Percentiles rank a stretch among this genome's conserved stretches.
phyloP scores from a whole-genome alignment of 2,888 invertebrate species.

The Phlogophora meticulosa region DNA sequence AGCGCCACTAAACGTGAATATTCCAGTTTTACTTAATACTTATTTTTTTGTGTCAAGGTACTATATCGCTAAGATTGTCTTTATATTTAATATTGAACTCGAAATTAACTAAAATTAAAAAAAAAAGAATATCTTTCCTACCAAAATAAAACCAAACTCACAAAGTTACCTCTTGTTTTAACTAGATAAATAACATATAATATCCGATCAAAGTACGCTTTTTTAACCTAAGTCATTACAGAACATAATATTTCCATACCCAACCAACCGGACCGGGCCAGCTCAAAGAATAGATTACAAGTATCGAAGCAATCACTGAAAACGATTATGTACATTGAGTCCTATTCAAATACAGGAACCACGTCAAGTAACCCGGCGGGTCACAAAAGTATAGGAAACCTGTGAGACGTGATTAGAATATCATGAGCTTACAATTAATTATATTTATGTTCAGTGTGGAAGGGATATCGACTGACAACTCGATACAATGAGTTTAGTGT shows the following conservation, averaged over 20 bases:
- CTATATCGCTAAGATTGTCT: not conserved
- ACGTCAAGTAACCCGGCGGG: conserved; percentile 31
- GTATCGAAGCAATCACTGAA: conserved; percentile 53
- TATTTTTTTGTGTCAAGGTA: not conserved
- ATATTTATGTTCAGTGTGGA: conserved; percentile 14
- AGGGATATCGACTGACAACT: too few species aligned
- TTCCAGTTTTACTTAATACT: not conserved
- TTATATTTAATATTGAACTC: too few species aligned
- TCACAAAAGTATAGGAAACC: conserved; percentile 15
- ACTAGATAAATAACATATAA: too few species aligned
- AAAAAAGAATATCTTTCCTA: too few species aligned
- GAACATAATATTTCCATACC: conserved; percentile 35
- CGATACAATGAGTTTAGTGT: too few species aligned
- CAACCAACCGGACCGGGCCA: conserved; percentile 20
- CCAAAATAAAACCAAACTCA: too few species aligned
- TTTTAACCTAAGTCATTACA: not conserved
- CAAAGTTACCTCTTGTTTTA: too few species aligned
- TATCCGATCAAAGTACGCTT: too few species aligned
- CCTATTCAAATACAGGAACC: conserved; percentile 55
- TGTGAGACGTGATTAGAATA: conserved; percentile 31
- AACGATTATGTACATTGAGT: conserved; percentile 46
- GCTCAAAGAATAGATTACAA: conserved; percentile 44
- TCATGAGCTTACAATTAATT: not conserved
- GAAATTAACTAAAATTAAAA: too few species aligned
- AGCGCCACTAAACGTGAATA: conserved; percentile 64